Conservation (phyloP, 2,888 invertebrate genomes). For the Alloplasta piceator region DNA sequence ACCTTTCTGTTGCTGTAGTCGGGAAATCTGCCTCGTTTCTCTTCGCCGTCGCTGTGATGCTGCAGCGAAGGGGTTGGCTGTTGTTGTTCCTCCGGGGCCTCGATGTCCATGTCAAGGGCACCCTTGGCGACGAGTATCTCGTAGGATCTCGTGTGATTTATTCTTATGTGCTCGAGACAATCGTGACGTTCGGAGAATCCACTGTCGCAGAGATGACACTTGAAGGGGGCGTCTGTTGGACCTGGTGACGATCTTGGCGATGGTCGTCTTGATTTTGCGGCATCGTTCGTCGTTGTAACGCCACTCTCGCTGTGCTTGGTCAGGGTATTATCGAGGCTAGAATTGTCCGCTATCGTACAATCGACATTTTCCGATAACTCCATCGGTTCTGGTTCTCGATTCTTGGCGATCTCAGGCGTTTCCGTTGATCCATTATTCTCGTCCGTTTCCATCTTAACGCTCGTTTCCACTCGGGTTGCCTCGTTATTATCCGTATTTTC, state of each 20-base stretch:
- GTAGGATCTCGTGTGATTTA: conserved; percentile 91
- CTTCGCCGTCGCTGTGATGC: conserved; percentile 88
- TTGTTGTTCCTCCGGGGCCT: conserved; percentile 82
- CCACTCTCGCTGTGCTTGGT: conserved; percentile 26
- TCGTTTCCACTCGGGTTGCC: conserved; percentile 64
- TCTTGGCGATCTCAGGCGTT: not conserved
- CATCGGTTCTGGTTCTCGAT: conserved; percentile 74
- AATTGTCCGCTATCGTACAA: conserved; percentile 69
- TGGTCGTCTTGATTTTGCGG: conserved; percentile 72
- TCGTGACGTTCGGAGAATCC: conserved; percentile 92
- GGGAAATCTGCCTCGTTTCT: conserved; percentile 91
- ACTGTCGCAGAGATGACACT: conserved; percentile 96
- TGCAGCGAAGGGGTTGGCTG: conserved; percentile 83
- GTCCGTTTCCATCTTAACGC: not conserved
- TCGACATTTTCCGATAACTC: conserved; percentile 74
- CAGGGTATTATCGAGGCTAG: not conserved
- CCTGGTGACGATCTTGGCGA: conserved; percentile 80
- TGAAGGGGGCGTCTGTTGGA: conserved; percentile 90
- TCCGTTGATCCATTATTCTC: not conserved
- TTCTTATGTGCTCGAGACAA: conserved; percentile 92
- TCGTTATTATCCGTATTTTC: conserved; percentile 81
- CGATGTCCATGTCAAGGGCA: conserved; percentile 87
- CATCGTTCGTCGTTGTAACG: conserved; percentile 57
- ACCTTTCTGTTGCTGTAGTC: conserved; percentile 95
- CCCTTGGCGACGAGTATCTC: conserved; percentile 93